phyloP scores from a whole-genome alignment of 2,888 invertebrate genomes.

The Cinara cedri region DNA sequence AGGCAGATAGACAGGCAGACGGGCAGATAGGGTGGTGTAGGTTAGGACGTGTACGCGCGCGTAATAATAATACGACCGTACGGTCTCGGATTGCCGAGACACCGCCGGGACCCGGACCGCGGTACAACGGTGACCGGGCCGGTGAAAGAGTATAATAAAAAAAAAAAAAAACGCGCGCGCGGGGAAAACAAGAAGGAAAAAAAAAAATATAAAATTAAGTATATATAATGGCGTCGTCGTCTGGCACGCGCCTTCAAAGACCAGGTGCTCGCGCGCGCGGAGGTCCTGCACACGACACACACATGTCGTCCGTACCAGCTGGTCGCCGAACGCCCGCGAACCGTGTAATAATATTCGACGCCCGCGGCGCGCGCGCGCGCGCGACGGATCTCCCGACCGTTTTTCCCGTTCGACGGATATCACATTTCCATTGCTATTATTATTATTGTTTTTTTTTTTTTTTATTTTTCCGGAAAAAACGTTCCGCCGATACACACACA shows the following conservation, averaged over 20 bases:
- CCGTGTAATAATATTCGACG: background rate
- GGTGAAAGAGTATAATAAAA: too few species aligned
- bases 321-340: background rate
- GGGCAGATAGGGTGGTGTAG: too few species aligned
- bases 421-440: too few species aligned
- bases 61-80: conserved; percentile 1
- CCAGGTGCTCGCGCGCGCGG: conserved; percentile 47
- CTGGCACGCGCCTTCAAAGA: conserved; percentile 54
- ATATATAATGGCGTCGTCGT: conserved; percentile 27
- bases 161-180: background rate
- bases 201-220: background rate
- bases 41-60: too few species aligned
- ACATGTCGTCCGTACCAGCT: conserved; percentile 49
- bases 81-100: conserved; percentile 8
- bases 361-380: background rate
- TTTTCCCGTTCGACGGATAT: too few species aligned
- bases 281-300: conserved; percentile 25
- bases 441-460: too few species aligned
- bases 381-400: background rate
- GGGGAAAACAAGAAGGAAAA: background rate
- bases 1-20: too few species aligned
- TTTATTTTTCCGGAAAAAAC: too few species aligned
- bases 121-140: too few species aligned
- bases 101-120: too few species aligned
- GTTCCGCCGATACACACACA: background rate